Evolutionary conservation across 2,888 invertebrate genomes (phyloP).

Genomic region (Lycaena phlaeas): DNA sequence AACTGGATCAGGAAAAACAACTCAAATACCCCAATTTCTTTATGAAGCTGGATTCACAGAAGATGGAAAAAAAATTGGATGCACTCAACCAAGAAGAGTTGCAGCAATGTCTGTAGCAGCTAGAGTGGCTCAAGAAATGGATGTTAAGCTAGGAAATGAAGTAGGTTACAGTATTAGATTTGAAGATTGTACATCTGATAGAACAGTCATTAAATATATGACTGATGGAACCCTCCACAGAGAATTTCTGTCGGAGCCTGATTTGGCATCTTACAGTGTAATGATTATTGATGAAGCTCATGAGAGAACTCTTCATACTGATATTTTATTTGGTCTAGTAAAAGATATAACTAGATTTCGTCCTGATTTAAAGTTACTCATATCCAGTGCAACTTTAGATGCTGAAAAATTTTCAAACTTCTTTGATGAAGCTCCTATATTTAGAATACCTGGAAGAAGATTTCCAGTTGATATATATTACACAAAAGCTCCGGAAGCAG

Average conservation of each 20-base stretch:
- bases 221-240: slow-evolving; percentile 98
- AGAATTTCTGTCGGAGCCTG: slow-evolving; percentile 98
- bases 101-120: slow-evolving; percentile 99
- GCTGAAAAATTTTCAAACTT: slow-evolving; percentile 98
- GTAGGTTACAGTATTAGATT: slow-evolving; percentile 95
- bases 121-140: slow-evolving; percentile 98
- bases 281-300: slow-evolving; percentile 99
- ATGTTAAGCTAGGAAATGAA: slow-evolving; percentile 94
- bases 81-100: slow-evolving; percentile 97
- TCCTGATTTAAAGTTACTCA: slow-evolving; percentile 94
- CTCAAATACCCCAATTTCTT: slow-evolving; percentile 98
- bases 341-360: slow-evolving; percentile 96
- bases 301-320: slow-evolving; percentile 97
- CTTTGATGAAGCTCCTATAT: slow-evolving; percentile 98
- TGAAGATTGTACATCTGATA: slow-evolving; percentile 98
- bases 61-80: slow-evolving; percentile 92
- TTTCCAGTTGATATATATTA: slow-evolving; percentile 99
- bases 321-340: slow-evolving; percentile 97
- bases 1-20: slow-evolving; percentile 99
- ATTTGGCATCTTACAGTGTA: slow-evolving; percentile 95
- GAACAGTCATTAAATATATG: slow-evolving; percentile 98
- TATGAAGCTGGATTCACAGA: slow-evolving; percentile 93
- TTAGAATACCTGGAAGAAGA: slow-evolving; percentile 96
- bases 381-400: slow-evolving; percentile 98
- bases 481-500: slow-evolving; percentile 99